Percentiles rank a stretch among this genome's conserved stretches.
Conservation (phyloP, 2,888 invertebrate genomes). For the Clivina fossor region DNA sequence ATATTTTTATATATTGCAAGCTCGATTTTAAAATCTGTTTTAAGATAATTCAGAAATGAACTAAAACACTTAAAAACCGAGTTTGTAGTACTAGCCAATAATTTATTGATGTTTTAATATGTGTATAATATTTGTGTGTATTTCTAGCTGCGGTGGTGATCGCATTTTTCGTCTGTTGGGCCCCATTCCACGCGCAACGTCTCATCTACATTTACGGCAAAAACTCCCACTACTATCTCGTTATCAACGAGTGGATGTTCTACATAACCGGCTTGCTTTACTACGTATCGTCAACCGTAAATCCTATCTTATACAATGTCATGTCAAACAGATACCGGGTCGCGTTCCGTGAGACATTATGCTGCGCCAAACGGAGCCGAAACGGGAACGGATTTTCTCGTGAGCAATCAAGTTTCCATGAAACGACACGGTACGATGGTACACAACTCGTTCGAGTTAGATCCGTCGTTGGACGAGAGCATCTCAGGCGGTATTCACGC, state of each 20-base stretch:
- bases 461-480: slow-evolving; percentile 14
- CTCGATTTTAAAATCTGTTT: no score
- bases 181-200: slow-evolving; percentile 92
- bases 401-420: slow-evolving; percentile 65
- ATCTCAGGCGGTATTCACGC: slow-evolving; percentile 12
- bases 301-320: slow-evolving; percentile 84
- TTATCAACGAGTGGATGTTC: slow-evolving; percentile 77
- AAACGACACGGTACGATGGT: slow-evolving; percentile 51
- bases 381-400: slow-evolving; percentile 57
- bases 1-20: no score
- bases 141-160: slow-evolving; percentile 87
- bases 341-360: slow-evolving; percentile 75
- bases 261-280: slow-evolving; percentile 79
- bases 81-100: no score
- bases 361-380: slow-evolving; percentile 54
- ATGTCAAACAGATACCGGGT: slow-evolving; percentile 75
- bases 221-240: slow-evolving; percentile 62
- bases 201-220: slow-evolving; percentile 78
- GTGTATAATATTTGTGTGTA: no score
- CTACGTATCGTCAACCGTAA: slow-evolving; percentile 77
- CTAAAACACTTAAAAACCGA: no score
- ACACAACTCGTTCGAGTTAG: slow-evolving; percentile 27
- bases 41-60: no score
- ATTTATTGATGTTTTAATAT: no score
- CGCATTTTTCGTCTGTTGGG: slow-evolving; percentile 94